Evolutionary conservation across 1,140 invertebrate species (phyloP), one percentile per base, ranked within the genome.

Genomic region (Drosophila obscura): DNA sequence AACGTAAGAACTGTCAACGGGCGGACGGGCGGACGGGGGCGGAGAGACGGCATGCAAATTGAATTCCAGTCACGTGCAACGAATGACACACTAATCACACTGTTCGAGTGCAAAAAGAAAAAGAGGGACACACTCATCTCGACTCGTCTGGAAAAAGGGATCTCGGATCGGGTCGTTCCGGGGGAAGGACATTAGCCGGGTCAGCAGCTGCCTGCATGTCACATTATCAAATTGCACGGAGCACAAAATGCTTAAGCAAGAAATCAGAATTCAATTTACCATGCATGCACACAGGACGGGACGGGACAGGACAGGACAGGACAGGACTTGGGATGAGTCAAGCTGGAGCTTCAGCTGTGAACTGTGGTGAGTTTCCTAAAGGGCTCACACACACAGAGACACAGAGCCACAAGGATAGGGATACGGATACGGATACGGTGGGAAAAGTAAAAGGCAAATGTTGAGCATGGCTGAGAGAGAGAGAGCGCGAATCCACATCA

Each of bases 251-350:
- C 48, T 44, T n/a, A 58, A 64, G 56, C 63, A 80, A 49, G 66
- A 85, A 77, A 85, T 84, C 77, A 80, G 76, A 84, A 84, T 84
- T 84, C 81, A 77, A 84, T 84, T 84, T 85, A 50, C 67, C 66
- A 77, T 73, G 59, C 59, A 83, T 48, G 31, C 35, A 39, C 35
- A 39, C 35, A 45, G 63, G 4, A 57, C 31, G 48, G 43, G 26
- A 5, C 31, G 50, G 45, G 66, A 48, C 50, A 45, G 8, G 44
- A 52, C 43, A 49, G 50, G 57, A 64, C 59, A 63, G 28, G 19
- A 19, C 19, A 19, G 19, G 19, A 19, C 19, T 19, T 19, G 19
- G 19, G 53, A 56, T 43, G 65, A 59, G 44, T 49, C 57, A 45
- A 69, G 13, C 28, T 49, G 46, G 57, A 35, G 35, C 45, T 65